Conservation (phyloP, 2,113 vertebrate species). For the Ornithorhynchus anatinus region DNA sequence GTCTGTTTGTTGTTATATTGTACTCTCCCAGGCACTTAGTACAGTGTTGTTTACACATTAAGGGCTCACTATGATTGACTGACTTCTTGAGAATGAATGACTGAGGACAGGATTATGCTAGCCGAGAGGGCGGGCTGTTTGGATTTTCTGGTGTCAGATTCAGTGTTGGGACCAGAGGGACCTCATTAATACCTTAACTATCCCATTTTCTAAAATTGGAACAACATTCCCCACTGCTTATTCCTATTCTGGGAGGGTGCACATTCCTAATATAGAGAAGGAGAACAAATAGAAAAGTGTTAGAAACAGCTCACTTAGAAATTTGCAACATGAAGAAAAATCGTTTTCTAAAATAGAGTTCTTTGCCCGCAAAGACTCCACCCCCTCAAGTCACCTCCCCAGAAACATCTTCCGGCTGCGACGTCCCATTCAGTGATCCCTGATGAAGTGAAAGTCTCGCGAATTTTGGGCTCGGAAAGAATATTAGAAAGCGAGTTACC, state of each 20-base stretch:
- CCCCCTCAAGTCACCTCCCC: background rate
- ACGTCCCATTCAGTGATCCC: no score
- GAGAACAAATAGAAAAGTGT: background rate
- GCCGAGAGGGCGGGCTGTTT: no score
- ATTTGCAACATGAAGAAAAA: no score
- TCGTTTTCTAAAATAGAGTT: background rate
- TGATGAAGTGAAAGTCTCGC: no score
- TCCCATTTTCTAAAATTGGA: background rate
- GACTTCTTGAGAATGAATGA: no score
- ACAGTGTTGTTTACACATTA: no score
- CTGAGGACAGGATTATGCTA: no score
- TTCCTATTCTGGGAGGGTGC: background rate
- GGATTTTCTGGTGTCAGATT: background rate
- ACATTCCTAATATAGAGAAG: background rate
- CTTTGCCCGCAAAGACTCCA: background rate
- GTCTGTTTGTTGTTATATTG: no score
- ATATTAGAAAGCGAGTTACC: no score
- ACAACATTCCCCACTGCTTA: background rate
- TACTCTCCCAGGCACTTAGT: no score
- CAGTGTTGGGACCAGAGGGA: background rate
- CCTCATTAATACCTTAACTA: background rate
- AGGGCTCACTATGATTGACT: no score
- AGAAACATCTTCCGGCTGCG: slow-evolving; percentile 11
- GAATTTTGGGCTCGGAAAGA: no score
- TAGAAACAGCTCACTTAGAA: background rate